A percentile compares a stretch with the other conserved stretches of the same genome.
phyloP scores from a whole-genome alignment of 1,140 invertebrate genomes.

The Bilobella aurantiaca region DNA sequence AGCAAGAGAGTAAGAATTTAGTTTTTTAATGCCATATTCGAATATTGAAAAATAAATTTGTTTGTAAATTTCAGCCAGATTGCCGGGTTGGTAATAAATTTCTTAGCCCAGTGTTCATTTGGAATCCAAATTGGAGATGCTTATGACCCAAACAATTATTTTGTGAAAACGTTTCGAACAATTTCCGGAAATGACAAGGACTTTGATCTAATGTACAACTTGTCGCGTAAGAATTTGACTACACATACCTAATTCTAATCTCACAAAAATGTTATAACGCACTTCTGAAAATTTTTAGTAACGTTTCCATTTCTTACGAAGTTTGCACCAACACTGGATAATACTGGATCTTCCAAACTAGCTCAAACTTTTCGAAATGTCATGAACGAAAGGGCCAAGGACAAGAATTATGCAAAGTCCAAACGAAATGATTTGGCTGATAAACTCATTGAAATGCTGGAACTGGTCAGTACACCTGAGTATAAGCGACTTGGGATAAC shows the following conservation, averaged over 20 bases:
- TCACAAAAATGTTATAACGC: no score
- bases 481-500: constrained; percentile 18
- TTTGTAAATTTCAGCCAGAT: constrained; percentile 12
- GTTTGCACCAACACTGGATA: constrained; percentile 39
- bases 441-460: constrained; percentile 14
- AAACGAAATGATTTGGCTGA: constrained; percentile 20
- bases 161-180: constrained; percentile 3
- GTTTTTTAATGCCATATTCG: constrained; percentile 1
- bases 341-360: constrained; percentile 3
- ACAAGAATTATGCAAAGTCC: neutral
- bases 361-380: constrained; percentile 9
- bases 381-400: neutral
- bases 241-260: no score
- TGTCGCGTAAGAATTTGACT: constrained; percentile 14
- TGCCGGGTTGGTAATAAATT: constrained; percentile 13
- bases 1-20: constrained; percentile 7
- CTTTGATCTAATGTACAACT: constrained; percentile 10
- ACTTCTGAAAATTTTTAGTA: no score
- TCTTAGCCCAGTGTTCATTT: constrained; percentile 11
- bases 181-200: constrained; percentile 13
- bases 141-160: constrained; percentile 19
- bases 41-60: neutral
- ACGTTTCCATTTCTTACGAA: constrained; percentile 22
- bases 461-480: constrained; percentile 17
- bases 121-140: constrained; percentile 20